Evolutionary conservation across 1,140 invertebrate genomes (phyloP).

Genomic region (Radopholus similis): DNA sequence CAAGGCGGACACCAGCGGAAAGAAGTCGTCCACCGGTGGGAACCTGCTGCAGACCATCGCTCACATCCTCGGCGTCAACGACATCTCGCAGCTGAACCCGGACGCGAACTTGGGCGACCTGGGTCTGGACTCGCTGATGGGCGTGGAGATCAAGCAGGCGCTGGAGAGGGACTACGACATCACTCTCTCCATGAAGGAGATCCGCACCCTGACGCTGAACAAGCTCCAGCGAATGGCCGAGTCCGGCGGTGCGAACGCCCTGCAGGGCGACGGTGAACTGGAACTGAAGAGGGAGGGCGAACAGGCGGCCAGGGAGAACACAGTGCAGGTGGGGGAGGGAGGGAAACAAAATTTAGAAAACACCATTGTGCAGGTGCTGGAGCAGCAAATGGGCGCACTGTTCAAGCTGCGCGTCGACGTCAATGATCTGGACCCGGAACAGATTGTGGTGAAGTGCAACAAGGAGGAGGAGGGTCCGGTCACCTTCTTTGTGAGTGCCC

Average conservation of each 20-base stretch:
- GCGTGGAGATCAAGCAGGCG: conserved; percentile 93
- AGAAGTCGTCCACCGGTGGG: conserved; percentile 72
- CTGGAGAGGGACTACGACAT: conserved; percentile 86
- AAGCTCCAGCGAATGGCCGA: conserved; percentile 70
- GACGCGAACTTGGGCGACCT: conserved; percentile 78
- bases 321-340: conserved; percentile 17
- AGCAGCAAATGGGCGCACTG: conserved; percentile 58
- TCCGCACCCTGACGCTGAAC: conserved; percentile 67
- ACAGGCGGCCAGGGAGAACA: conserved; percentile 40
- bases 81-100: conserved; percentile 72
- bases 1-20: conserved; percentile 61
- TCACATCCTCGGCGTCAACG: conserved; percentile 70
- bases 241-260: conserved; percentile 45
- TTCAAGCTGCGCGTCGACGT: conserved; percentile 61
- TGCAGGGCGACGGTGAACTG: conserved; percentile 51
- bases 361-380: conserved; percentile 45
- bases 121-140: conserved; percentile 95
- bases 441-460: conserved; percentile 64
- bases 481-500: conserved; percentile 69
- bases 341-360: neutral
- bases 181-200: conserved; percentile 80
- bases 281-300: conserved; percentile 56
- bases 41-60: conserved; percentile 74
- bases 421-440: conserved; percentile 63
- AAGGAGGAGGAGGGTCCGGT: conserved; percentile 61